Percentiles rank a stretch among this genome's conserved stretches.
phyloP scores from a whole-genome alignment of 2,797 vertebrate species.

The Champsocephalus esox region DNA sequence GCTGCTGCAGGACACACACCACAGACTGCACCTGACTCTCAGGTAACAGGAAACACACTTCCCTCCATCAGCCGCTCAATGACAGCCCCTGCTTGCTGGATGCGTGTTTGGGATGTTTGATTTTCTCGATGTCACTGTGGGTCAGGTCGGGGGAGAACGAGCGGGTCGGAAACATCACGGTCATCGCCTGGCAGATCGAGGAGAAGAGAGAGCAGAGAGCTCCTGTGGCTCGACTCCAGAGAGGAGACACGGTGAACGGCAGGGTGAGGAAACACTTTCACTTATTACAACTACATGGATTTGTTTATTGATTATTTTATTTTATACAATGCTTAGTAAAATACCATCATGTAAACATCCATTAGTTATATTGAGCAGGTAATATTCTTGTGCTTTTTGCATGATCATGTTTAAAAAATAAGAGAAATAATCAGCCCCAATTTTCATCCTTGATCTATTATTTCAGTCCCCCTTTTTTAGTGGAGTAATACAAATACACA shows the following conservation, averaged over 20 bases:
- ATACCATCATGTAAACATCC: too few species aligned
- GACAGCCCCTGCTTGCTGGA: not conserved
- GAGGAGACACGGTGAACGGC: slow-evolving; percentile 92
- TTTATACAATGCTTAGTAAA: too few species aligned
- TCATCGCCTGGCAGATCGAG: slow-evolving; percentile 98
- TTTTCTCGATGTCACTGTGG: slow-evolving; percentile 13
- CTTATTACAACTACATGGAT: not conserved
- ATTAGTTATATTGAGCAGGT: not conserved
- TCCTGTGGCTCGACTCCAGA: slow-evolving; percentile 88
- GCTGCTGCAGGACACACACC: slow-evolving; percentile 93
- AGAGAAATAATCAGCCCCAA: too few species aligned
- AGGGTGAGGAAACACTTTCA: slow-evolving; percentile 82
- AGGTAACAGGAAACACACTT: slow-evolving; percentile 82
- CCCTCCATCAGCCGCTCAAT: not conserved
- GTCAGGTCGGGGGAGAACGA: slow-evolving; percentile 95
- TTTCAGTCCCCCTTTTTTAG: too few species aligned
- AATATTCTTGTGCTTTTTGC: not conserved
- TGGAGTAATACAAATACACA: too few species aligned
- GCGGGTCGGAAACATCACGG: slow-evolving; percentile 94
- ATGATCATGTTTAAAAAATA: not conserved
- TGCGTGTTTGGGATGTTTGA: slow-evolving; percentile 4
- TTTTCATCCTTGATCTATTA: too few species aligned
- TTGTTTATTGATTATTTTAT: not conserved
- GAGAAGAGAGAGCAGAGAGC: slow-evolving; percentile 93
- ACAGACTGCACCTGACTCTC: slow-evolving; percentile 93